phyloP scores from a whole-genome alignment of 2,888 invertebrate species.

The Synanthedon tipuliformis region DNA sequence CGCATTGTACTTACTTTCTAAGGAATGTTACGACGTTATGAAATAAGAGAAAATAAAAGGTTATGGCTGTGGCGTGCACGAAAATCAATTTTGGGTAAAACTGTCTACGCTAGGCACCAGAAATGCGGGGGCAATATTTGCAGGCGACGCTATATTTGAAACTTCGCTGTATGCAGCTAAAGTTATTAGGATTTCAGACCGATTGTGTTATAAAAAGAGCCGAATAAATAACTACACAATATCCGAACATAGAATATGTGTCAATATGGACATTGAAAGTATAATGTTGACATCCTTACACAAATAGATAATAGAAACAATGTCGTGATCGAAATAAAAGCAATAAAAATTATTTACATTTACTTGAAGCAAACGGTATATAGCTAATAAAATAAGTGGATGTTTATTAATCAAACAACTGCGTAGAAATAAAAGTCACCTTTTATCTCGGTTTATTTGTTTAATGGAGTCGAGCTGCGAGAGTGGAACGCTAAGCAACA shows the following conservation, averaged over 20 bases:
- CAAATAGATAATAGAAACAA: no score
- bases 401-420: neutral
- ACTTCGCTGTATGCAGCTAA: slow-evolving; percentile 23
- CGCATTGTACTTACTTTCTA: slow-evolving; percentile 22
- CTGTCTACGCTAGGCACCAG: slow-evolving; percentile 28
- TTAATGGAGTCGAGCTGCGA: slow-evolving; percentile 5
- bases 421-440: slow-evolving; percentile 2
- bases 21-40: slow-evolving; percentile 6
- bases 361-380: no score
- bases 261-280: neutral
- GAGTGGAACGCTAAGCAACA: slow-evolving; percentile 9
- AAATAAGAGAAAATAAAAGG: neutral
- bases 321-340: no score
- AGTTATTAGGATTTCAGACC: slow-evolving; percentile 40
- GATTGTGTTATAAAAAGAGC: neutral
- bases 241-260: neutral
- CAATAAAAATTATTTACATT: no score
- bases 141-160: slow-evolving; percentile 33
- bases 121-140: slow-evolving; percentile 40
- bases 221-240: neutral
- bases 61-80: slow-evolving; percentile 2
- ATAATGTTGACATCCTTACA: no score
- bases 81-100: slow-evolving; percentile 33
- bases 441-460: slow-evolving; percentile 9
- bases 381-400: neutral